Conservation (phyloP, 1,140 invertebrate species). For the Acromyrmex heyeri region DNA sequence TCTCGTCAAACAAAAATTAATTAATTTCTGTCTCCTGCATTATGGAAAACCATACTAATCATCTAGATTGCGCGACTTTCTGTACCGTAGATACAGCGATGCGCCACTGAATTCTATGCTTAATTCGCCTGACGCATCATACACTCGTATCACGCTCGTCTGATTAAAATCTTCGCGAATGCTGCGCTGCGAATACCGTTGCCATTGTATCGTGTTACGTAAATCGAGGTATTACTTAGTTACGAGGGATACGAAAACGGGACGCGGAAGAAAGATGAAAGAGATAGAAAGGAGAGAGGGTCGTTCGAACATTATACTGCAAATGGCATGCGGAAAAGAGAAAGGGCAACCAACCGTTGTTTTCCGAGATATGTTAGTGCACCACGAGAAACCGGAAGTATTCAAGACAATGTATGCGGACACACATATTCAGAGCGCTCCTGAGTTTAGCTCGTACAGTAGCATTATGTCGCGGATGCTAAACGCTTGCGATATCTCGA, state of each 20-base stretch:
- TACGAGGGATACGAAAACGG: not conserved
- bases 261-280: not conserved
- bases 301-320: not conserved
- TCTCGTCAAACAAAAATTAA: conserved; percentile 3
- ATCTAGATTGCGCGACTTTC: not conserved
- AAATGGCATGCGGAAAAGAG: conserved; percentile 5
- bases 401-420: conserved; percentile 20
- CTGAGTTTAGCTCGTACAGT: conserved; percentile 27
- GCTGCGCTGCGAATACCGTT: not conserved
- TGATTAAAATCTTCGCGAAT: conserved; percentile 54
- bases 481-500: conserved; percentile 60
- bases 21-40: not conserved
- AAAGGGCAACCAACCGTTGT: conserved; percentile 55
- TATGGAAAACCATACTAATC: conserved; percentile 15
- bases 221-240: conserved; percentile 59
- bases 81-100: not conserved
- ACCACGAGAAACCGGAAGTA: conserved; percentile 56
- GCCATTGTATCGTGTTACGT: conserved; percentile 19
- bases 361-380: conserved; percentile 43
- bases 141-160: conserved; percentile 37
- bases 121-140: conserved; percentile 31
- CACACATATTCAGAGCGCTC: not conserved
- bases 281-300: conserved; percentile 3
- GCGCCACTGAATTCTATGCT: conserved; percentile 27
- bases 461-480: conserved; percentile 66